Evolutionary conservation across 2,888 invertebrate genomes (phyloP).

Genomic region (Brachypalpus laphriformis): DNA sequence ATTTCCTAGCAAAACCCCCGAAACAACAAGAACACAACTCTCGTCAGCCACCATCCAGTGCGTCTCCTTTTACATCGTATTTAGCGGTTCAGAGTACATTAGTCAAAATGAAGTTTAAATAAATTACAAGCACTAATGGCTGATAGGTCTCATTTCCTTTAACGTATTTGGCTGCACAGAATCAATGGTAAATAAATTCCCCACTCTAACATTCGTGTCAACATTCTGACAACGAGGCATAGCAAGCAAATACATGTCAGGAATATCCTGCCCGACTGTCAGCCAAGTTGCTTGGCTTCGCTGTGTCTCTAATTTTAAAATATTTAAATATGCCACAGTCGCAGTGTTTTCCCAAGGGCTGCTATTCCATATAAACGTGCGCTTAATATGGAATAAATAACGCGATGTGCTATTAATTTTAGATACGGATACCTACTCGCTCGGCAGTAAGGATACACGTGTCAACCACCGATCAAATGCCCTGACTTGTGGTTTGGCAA

Average conservation of each 20-base stretch:
- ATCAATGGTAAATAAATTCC: conserved; percentile 59
- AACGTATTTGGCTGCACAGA: conserved; percentile 56
- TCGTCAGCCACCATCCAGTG: neutral
- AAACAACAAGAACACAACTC: conserved; percentile 31
- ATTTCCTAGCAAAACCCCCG: conserved; percentile 37
- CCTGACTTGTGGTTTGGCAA: conserved; percentile 34
- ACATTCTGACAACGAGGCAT: conserved; percentile 63
- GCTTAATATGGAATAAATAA: conserved; percentile 58
- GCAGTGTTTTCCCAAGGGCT: conserved; percentile 38
- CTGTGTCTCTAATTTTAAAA: conserved; percentile 62
- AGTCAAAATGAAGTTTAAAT: conserved; percentile 73
- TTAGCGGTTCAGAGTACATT: conserved; percentile 66
- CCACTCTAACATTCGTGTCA: conserved; percentile 50
- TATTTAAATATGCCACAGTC: conserved; percentile 65
- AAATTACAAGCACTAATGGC: conserved; percentile 73
- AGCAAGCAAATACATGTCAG: conserved; percentile 58
- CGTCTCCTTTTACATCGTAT: conserved; percentile 1
- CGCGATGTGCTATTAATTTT: conserved; percentile 65
- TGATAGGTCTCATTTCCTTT: conserved; percentile 71
- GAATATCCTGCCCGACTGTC: conserved; percentile 65
- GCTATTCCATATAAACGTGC: conserved; percentile 35
- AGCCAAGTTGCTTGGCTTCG: conserved; percentile 1
- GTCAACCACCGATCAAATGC: conserved; percentile 56
- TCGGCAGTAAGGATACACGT: conserved; percentile 45
- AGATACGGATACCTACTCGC: conserved; percentile 19